Conservation (phyloP, 2,113 vertebrate species). For the Maccullochella peelii region DNA sequence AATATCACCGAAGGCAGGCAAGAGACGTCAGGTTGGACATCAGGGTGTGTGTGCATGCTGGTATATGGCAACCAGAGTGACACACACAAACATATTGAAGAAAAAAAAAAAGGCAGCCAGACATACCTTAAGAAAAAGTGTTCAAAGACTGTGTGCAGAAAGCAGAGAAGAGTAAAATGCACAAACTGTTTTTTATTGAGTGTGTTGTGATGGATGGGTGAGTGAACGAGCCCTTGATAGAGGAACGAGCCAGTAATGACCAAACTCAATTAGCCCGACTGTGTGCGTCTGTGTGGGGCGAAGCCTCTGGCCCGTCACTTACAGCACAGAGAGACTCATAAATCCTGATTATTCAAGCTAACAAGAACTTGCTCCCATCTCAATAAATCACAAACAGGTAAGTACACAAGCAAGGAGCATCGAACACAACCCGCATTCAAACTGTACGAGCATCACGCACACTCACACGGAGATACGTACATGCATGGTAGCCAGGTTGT, state of each 20-base stretch:
- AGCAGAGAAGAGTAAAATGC: slow-evolving; percentile 7
- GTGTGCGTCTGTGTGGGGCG: slow-evolving; percentile 38
- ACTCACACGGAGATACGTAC: neutral
- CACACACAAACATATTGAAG: neutral
- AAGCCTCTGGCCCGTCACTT: slow-evolving; percentile 58
- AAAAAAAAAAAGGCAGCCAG: neutral
- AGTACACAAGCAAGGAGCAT: slow-evolving; percentile 18
- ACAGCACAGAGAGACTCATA: slow-evolving; percentile 66
- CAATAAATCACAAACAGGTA: slow-evolving; percentile 73
- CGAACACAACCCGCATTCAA: slow-evolving; percentile 11
- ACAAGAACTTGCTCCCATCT: slow-evolving; percentile 62
- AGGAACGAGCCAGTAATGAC: slow-evolving; percentile 74
- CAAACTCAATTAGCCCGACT: slow-evolving; percentile 74
- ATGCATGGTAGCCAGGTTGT: slow-evolving; percentile 21
- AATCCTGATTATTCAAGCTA: slow-evolving; percentile 80
- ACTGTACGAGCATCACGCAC: neutral
- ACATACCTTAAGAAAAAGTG: neutral
- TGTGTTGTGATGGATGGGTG: slow-evolving; percentile 55
- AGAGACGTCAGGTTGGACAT: slow-evolving; percentile 15
- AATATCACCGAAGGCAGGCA: slow-evolving; percentile 6
- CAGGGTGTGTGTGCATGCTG: neutral
- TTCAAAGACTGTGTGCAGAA: slow-evolving; percentile 15
- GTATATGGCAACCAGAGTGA: neutral
- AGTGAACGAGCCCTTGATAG: slow-evolving; percentile 64
- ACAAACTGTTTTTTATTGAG: slow-evolving; percentile 33